Evolutionary conservation across 2,888 invertebrate genomes (phyloP), one percentile per base, ranked within the genome.

Genomic region (Patella ulyssiponensis): DNA sequence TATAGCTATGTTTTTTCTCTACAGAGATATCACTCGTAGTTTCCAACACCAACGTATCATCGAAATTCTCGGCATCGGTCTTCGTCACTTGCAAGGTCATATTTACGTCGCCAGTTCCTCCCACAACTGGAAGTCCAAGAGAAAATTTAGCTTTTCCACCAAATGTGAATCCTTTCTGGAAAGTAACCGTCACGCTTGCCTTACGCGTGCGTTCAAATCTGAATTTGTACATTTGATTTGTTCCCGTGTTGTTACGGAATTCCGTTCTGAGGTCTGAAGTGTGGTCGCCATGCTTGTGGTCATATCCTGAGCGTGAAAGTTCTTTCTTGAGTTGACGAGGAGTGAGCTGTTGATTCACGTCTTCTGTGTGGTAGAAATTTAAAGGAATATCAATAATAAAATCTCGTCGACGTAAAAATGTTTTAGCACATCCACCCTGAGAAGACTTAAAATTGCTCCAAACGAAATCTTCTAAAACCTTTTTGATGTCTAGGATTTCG

Each of bases 361-460:
- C 76, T 23, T 82, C 82, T 53, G 80, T 79, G 53, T 79, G 80
- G 52, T 80, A 82, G 52, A 74, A 82, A 78, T 82, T 81, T 77
- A 80, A 78, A 9, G 82, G 82, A 14, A 82, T 80, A n/a, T 81
- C 79, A 17, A 82, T 44, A 20, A 74, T 56, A 74, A 73, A 82
- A 54, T 79, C 75, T 1, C 56, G 76, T 15, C 82, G 77, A 3
- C 82, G 53, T 58, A 82, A 33, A 64, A 78, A 82, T 14, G 74
- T 33, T 64, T 75, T 69, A 23, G 71, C 72, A 52, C 71, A 44
- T 15, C 44, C 51, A 15, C 52, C 58, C 56, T 64, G 54, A 20
- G 73, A 56, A 15, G 33, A 52, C 69, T 75, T 75, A 53, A 77
- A 79, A 2, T 27, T 33, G 5, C 76, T 56, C 82, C 80, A 80